A percentile compares a stretch with the other conserved stretches of the same genome.
Evolutionary conservation across 2,797 vertebrate genomes (phyloP).

Genomic region (Mus spretus): DNA sequence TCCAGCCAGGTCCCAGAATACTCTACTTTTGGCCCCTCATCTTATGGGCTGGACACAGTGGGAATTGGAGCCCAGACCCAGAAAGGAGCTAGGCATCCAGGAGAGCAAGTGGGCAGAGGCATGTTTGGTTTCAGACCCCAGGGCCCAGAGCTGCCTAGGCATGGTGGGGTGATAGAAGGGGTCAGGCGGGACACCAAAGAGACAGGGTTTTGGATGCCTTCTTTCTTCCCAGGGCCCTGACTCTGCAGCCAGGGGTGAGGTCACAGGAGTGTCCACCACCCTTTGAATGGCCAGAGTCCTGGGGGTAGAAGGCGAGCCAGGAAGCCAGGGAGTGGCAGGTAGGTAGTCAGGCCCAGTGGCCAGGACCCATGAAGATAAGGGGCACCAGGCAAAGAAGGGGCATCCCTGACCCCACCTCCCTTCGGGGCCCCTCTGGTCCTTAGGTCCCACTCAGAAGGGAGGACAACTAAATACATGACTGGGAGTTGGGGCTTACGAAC

Average conservation of each 20-base stretch:
- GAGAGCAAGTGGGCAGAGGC: not conserved
- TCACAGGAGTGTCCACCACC: not conserved
- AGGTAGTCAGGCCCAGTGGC: not conserved
- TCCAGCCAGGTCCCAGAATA: not conserved
- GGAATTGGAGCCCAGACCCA: not conserved
- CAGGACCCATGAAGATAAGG: not conserved
- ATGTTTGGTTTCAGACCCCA: constrained; percentile 47
- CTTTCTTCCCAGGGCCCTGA: constrained; percentile 12
- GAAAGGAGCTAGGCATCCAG: not conserved
- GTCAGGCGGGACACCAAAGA: not conserved
- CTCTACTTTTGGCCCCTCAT: not conserved
- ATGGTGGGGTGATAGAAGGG: too few relatives aligned
- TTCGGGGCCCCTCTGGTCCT: not conserved
- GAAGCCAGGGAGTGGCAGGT: constrained; percentile 25
- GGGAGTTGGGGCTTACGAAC: not conserved
- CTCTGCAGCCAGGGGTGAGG: constrained; percentile 32
- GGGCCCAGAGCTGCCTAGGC: constrained; percentile 9
- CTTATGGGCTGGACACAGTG: not conserved
- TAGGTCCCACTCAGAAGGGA: constrained; percentile 2
- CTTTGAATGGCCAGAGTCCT: constrained; percentile 43
- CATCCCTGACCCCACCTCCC: not conserved
- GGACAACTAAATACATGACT: not conserved
- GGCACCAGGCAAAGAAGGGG: constrained; percentile 6
- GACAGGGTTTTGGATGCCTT: not conserved
- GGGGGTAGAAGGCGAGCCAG: not conserved